phyloP scores from a whole-genome alignment of 2,113 vertebrate species.

The Lepisosteus oculatus region DNA sequence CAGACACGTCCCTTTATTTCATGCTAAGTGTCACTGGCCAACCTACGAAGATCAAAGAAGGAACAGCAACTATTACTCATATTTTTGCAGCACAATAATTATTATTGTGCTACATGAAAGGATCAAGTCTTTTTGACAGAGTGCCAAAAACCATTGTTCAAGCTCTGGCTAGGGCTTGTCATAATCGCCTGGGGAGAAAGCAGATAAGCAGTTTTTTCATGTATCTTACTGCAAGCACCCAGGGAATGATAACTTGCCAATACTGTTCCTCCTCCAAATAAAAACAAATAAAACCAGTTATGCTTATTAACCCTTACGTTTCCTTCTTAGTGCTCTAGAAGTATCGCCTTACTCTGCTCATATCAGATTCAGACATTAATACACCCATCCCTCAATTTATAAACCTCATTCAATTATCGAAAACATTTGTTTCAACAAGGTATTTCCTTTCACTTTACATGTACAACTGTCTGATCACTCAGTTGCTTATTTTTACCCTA shows the following conservation, averaged over 20 bases:
- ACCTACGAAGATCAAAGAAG: not conserved
- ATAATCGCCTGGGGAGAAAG: not conserved
- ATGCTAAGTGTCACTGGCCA: not conserved
- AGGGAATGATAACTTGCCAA: not conserved
- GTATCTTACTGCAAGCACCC: not conserved
- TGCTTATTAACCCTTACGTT: no score
- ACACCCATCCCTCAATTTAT: no score
- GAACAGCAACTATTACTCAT: not conserved
- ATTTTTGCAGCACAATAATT: not conserved
- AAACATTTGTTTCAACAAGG: no score
- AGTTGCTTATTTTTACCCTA: no score
- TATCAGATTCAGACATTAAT: no score
- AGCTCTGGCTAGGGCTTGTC: slow-evolving; percentile 1
- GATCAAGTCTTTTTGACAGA: not conserved
- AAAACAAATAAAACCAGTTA: no score
- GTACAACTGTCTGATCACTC: no score
- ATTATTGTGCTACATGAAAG: not conserved
- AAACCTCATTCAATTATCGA: no score
- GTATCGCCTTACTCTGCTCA: no score
- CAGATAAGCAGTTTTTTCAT: not conserved
- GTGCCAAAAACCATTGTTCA: not conserved
- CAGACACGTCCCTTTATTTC: not conserved
- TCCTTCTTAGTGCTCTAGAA: no score
- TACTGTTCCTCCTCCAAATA: not conserved
- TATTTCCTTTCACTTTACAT: no score